Evolutionary conservation across 92 coral and sea anemone genomes (phyloP), one percentile per base, ranked within the genome.

Genomic region (Epizoanthus scotinus): DNA sequence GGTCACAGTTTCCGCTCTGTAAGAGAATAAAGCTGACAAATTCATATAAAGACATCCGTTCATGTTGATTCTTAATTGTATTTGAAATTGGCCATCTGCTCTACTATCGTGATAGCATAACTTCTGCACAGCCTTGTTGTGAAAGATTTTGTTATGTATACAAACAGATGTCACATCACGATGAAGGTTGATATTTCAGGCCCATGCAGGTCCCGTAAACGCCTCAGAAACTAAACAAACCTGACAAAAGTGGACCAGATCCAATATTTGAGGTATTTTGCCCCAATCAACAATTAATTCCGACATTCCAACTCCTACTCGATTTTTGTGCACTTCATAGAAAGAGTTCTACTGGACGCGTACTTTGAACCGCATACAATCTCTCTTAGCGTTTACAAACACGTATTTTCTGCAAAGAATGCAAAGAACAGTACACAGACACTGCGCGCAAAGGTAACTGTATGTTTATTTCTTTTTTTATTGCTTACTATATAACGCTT

Each of bases 191-290:
- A 8, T 9, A 64, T 5, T 64, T 34, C 70, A 64, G n/a, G 70
- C 70, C 70, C 24, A 14, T 64, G 36, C 70, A 64, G 70, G 38
- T 64, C 36, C 70, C 70, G 17, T 27, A 63, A 64, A 64, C 70
- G 24, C 17, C 8, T 64, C 18, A 8, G 22, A 25, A 64, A 38
- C 70, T 38, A 64, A 28, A 64, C 70, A 64, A 29, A 64, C 70
- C 36, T 5, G 70, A 64, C 20, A 64, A 64, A 64, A 29, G 47
- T 64, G 70, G 70, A 64, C 28, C 44, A 27, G 47, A 29, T 64
- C 44, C 70, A 64, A 20, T 17, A 29, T 20, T 34, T 64, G 28
- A 14, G 5, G 44, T 25, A 64, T 64, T 64, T 63, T 14, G 19
- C 9, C 22, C 47, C 5, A 29, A 34, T 29, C 70, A 27, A 57